Percentiles rank a stretch among this genome's conserved stretches.
Conservation (phyloP, 2,113 vertebrate genomes). For the Crotophaga sulcirostris region DNA sequence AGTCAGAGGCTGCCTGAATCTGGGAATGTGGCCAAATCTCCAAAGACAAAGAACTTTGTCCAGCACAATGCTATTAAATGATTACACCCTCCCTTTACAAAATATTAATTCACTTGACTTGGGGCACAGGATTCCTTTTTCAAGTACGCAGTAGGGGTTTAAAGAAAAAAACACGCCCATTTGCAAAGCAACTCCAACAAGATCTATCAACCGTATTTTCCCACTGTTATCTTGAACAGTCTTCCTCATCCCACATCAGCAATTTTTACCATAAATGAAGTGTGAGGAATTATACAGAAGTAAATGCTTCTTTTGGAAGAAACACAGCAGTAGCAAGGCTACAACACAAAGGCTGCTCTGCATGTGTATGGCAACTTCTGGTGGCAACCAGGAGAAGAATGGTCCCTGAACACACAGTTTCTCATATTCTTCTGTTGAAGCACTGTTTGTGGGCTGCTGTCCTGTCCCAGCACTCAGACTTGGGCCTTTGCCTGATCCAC, state of each 20-base stretch:
- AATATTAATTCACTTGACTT: conserved; percentile 45
- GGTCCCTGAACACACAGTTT: not conserved
- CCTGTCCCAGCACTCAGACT: not conserved
- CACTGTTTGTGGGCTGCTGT: not conserved
- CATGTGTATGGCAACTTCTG: accelerated
- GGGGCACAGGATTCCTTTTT: not conserved
- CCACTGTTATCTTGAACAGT: not conserved
- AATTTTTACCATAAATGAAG: not conserved
- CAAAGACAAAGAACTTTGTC: conserved; percentile 58
- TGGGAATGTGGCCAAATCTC: conserved; percentile 30
- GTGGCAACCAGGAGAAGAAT: not conserved
- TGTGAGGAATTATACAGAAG: accelerated
- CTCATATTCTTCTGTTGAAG: not conserved
- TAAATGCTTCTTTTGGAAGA: not conserved
- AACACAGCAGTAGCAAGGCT: not conserved
- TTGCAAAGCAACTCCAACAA: not conserved
- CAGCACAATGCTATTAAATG: conserved; percentile 45
- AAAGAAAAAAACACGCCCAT: not conserved
- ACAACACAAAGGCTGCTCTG: not conserved
- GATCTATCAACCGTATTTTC: not conserved
- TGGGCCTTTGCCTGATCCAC: not conserved
- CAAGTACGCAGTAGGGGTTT: not conserved
- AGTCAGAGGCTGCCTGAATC: conserved; percentile 41
- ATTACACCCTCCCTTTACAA: conserved; percentile 42
- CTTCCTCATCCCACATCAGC: accelerated